Evolutionary conservation across 2,797 vertebrate genomes (phyloP).

Genomic region (Danio choprae): DNA sequence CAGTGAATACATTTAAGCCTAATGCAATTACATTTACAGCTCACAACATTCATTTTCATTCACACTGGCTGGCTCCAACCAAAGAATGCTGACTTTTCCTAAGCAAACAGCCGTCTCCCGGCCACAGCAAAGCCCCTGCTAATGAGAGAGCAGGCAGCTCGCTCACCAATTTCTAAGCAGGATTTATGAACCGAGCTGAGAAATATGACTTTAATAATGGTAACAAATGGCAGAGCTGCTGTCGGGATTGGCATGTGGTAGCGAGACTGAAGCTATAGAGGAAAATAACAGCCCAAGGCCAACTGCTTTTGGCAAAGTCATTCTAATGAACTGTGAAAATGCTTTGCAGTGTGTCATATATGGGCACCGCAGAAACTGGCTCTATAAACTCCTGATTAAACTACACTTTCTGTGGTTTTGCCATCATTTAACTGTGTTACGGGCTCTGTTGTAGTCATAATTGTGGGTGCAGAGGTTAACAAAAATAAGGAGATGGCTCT

Average conservation of each 20-base stretch:
- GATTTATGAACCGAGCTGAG: conserved; percentile 73
- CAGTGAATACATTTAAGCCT: conserved; percentile 1
- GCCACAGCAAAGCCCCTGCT: conserved; percentile 20
- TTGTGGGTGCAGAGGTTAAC: conserved; percentile 45
- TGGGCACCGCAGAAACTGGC: conserved; percentile 72
- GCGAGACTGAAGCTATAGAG: conserved; percentile 62
- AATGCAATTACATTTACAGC: conserved; percentile 26
- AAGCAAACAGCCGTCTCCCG: conserved; percentile 18
- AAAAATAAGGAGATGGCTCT: conserved; percentile 56
- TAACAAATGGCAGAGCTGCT: conserved; percentile 73
- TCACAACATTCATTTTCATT: conserved; percentile 18
- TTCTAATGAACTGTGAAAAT: conserved; percentile 78
- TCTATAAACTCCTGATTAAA: conserved; percentile 77
- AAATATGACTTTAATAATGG: conserved; percentile 81
- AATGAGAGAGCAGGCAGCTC: conserved; percentile 48
- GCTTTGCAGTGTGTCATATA: conserved; percentile 76
- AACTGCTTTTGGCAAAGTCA: conserved; percentile 63
- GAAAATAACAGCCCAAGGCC: conserved; percentile 66
- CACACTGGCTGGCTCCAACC: conserved; percentile 1
- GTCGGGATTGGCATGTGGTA: conserved; percentile 57
- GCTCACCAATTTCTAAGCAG: conserved; percentile 69
- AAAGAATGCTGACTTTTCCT: conserved; percentile 23
- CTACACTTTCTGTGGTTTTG: conserved; percentile 71
- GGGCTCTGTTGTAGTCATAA: conserved; percentile 69
- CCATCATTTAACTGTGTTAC: conserved; percentile 72